A percentile compares a stretch with the other conserved stretches of the same genome.
These are phyloP conservation scores for Gobio occitaniae DNA, from an alignment of 2,797 vertebrate species.

Conservation along the genomic window DNA sequence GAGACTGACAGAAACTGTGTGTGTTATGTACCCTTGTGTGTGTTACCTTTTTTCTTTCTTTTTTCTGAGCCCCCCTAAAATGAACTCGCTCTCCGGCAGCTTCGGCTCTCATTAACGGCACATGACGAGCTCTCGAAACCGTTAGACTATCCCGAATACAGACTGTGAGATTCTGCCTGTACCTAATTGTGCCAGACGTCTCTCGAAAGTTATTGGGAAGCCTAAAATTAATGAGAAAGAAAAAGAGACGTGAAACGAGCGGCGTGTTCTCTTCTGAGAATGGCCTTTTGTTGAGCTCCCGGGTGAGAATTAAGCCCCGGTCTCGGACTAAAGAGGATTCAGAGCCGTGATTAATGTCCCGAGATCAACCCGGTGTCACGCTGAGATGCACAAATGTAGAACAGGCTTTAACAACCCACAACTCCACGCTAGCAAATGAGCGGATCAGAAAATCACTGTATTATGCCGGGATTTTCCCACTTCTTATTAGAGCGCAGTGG, in stretches of 20 bases:
- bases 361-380: constrained; percentile 20
- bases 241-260: constrained; percentile 10
- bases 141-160: constrained; percentile 60
- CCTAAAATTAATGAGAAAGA: constrained; percentile 54
- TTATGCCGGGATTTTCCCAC: background rate
- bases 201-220: constrained; percentile 55
- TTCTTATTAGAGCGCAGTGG: background rate
- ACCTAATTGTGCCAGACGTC: constrained; percentile 59
- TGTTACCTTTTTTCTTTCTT: too few relatives aligned
- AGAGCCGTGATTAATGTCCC: constrained; percentile 13
- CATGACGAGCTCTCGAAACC: too few relatives aligned
- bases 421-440: background rate
- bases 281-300: constrained; percentile 29
- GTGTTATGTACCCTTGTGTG: too few relatives aligned
- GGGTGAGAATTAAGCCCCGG: background rate
- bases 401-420: background rate
- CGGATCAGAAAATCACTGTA: background rate
- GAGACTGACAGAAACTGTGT: too few relatives aligned
- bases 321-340: background rate
- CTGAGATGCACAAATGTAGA: background rate
- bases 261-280: background rate
- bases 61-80: too few relatives aligned
- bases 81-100: too few relatives aligned
- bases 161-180: constrained; percentile 58
- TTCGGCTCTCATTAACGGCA: too few relatives aligned